A percentile compares a stretch with the other conserved stretches of the same genome.
These are phyloP conservation scores for Sebastes umbrosus DNA, from an alignment of 2,797 vertebrate genomes.

Conservation along the genomic window DNA sequence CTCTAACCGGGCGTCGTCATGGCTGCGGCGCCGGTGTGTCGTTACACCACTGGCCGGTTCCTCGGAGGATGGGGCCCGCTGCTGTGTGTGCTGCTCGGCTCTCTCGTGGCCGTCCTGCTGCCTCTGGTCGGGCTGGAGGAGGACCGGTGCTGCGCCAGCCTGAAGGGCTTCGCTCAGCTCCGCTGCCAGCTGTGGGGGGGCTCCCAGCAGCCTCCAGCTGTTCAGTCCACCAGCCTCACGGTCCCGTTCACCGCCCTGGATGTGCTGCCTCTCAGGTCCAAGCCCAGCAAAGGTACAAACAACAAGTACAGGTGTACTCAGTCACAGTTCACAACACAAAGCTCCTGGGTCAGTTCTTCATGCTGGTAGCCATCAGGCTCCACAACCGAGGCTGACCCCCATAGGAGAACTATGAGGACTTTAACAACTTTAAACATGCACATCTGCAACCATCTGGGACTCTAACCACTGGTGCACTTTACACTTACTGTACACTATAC, in stretches of 20 bases:
- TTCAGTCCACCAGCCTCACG: slow-evolving; percentile 88
- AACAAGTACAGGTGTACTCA: not conserved
- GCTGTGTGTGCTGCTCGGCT: slow-evolving; percentile 84
- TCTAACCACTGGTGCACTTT: too few relatives aligned
- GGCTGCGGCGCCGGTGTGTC: slow-evolving; percentile 74
- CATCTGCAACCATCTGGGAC: too few relatives aligned
- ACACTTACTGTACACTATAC: too few relatives aligned
- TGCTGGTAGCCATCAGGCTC: too few relatives aligned
- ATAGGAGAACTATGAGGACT: rapidly evolving
- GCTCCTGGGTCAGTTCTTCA: too few relatives aligned
- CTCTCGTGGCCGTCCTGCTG: slow-evolving; percentile 85
- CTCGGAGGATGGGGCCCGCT: slow-evolving; percentile 86
- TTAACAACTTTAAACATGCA: too few relatives aligned
- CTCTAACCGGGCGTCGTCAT: slow-evolving; percentile 64
- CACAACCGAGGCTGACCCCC: too few relatives aligned
- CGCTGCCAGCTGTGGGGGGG: slow-evolving; percentile 80
- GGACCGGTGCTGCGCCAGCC: slow-evolving; percentile 80
- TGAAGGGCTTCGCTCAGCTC: slow-evolving; percentile 85
- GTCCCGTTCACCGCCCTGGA: slow-evolving; percentile 84
- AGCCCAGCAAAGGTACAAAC: slow-evolving; percentile 85
- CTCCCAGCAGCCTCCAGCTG: slow-evolving; percentile 38
- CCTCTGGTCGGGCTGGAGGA: slow-evolving; percentile 86
- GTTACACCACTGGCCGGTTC: slow-evolving; percentile 60
- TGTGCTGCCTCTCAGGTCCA: slow-evolving; percentile 85
- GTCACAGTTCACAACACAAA: too few relatives aligned